Percentiles rank a stretch among this genome's conserved stretches.
Conservation (phyloP, 2,113 vertebrate species). For the Strix uralensis region DNA sequence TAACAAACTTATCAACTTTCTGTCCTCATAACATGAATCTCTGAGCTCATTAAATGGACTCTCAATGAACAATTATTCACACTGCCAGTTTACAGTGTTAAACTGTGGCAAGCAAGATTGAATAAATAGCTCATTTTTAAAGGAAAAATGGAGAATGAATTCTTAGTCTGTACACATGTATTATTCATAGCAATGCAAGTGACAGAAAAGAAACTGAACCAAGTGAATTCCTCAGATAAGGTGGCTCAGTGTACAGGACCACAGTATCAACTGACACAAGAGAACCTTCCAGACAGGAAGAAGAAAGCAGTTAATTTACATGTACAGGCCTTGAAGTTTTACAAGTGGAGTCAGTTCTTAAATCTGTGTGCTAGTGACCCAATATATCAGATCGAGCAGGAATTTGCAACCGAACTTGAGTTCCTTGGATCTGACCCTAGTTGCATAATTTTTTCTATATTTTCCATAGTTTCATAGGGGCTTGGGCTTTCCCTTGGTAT, state of each 20-base stretch:
- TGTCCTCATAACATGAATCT: neutral
- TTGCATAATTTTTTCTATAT: rapidly evolving
- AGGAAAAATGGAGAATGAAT: neutral
- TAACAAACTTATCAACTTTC: neutral
- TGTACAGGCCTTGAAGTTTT: neutral
- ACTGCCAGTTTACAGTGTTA: neutral
- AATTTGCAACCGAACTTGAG: neutral
- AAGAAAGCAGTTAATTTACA: neutral
- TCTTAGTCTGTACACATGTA: neutral
- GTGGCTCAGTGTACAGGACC: neutral
- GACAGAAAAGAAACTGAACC: neutral
- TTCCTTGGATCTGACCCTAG: neutral
- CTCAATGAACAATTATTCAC: conserved; percentile 13
- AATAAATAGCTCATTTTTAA: conserved; percentile 30
- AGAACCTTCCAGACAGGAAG: neutral
- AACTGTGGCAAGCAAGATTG: neutral
- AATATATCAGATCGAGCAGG: neutral
- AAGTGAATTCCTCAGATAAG: neutral
- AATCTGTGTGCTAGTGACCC: neutral
- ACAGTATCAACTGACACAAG: neutral
- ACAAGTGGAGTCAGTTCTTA: neutral
- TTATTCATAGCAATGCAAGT: conserved; percentile 1
- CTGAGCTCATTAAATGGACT: neutral
- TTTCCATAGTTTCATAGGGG: neutral
- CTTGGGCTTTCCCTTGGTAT: neutral